Base-by-base conservation (phyloP, 1,140 invertebrate species). In the Physella acuta region DNA sequence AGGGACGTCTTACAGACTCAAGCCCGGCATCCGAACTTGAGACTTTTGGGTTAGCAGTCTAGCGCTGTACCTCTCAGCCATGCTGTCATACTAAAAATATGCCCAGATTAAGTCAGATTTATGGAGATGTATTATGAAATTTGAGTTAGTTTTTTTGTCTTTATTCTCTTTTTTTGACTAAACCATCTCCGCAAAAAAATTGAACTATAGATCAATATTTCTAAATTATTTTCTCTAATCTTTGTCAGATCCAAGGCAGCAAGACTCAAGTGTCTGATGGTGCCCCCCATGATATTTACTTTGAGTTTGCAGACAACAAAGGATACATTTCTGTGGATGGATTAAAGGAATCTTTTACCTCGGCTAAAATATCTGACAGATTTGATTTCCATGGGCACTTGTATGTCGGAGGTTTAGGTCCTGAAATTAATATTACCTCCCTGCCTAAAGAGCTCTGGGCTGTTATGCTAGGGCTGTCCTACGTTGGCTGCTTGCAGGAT, bases 401-500 rank as follows among this genome's bases (percentile, higher is more conserved):
- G 65, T 97, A 91, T 80, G 89, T 98, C 5, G 97, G 96, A 11
- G 93, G 93, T 0, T 73, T 79, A 55, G 81, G 81, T 61, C 73
- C 76, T 70, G 65, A 82, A 75, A 58, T 76, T 58, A 72, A 70
- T 49, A 49, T 70, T 36, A 88, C 90, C 0, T 88, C 90, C 0
- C 91, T 92, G 33, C 94, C 95, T 2, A 89, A 92, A 2, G 92
- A 92, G 34, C 84, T 99, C 44, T 99, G 96, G 95, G 93, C 94
- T 3, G 94, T 92, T 0, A 90, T 92, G 5, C 84, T 98, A 30
- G 89, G 92, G 63, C 90, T 93, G 77, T 97, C 97, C 17, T 99
- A 93, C 80, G 93, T 98, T 1, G 97, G 97, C 2, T 99, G 97
- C 83, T 89, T 99, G 79, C 89, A 94, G 78, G 95, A 98, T 84